A percentile compares a stretch with the other conserved stretches of the same genome.
Evolutionary conservation across 2,113 vertebrate species (phyloP).

Genomic region (Esox niger): DNA sequence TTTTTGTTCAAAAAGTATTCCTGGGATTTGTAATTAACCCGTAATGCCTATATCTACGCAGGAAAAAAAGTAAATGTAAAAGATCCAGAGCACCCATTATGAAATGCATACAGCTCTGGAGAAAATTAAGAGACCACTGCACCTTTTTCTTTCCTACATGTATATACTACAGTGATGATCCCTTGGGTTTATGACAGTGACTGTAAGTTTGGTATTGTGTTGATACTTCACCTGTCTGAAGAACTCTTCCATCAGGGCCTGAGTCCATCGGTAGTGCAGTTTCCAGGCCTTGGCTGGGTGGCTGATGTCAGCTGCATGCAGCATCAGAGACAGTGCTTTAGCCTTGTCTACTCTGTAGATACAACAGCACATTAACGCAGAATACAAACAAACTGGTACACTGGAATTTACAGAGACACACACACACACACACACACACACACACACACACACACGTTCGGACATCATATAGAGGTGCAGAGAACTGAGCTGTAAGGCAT

Average conservation of each 20-base stretch:
- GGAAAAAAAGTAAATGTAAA: no score
- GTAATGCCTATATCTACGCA: no score
- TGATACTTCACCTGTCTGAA: constrained; percentile 85
- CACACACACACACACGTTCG: constrained; percentile 6
- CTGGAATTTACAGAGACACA: no score
- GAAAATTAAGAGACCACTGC: no score
- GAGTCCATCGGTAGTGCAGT: constrained; percentile 93
- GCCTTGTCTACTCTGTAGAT: constrained; percentile 86
- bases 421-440: constrained; percentile 10
- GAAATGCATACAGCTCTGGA: no score
- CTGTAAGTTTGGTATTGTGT: neutral
- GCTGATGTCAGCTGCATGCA: constrained; percentile 97
- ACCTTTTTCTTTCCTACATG: no score
- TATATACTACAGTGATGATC: no score
- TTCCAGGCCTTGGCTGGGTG: constrained; percentile 95
- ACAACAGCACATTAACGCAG: neutral
- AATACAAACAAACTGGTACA: no score
- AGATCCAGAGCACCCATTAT: no score
- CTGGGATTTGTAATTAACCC: no score
- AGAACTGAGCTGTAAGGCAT: neutral
- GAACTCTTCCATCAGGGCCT: constrained; percentile 97
- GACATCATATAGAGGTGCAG: constrained; percentile 5
- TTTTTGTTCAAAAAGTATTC: no score
- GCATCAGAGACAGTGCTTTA: constrained; percentile 95
- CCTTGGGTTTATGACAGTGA: neutral